phyloP scores from a whole-genome alignment of 1,140 invertebrate genomes.

The Onthophagus taurus region DNA sequence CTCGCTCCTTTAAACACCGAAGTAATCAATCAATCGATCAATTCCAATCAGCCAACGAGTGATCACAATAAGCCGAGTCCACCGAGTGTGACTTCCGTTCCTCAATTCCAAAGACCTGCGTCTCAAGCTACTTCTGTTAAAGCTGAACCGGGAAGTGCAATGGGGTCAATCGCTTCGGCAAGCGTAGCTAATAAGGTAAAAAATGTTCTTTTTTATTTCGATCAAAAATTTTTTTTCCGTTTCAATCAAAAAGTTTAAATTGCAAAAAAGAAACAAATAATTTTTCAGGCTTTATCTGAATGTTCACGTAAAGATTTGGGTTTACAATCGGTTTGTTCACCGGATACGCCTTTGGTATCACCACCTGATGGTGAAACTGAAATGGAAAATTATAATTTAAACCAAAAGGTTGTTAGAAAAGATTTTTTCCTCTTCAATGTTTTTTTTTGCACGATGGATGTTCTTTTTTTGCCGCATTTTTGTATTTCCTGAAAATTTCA shows the following conservation, averaged over 20 bases:
- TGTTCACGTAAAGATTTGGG: conserved; percentile 45
- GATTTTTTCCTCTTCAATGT: too few species aligned
- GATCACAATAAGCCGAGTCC: conserved; percentile 16
- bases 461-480: too few species aligned
- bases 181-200: conserved; percentile 36
- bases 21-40: conserved; percentile 4
- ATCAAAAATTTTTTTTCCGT: too few species aligned
- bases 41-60: background rate
- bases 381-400: conserved; percentile 28
- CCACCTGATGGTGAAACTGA: conserved; percentile 30
- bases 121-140: conserved; percentile 53
- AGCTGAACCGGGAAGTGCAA: conserved; percentile 49
- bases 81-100: conserved; percentile 3
- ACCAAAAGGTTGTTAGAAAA: conserved; percentile 31
- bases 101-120: conserved; percentile 39
- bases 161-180: conserved; percentile 40
- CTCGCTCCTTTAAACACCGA: conserved; percentile 12
- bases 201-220: background rate
- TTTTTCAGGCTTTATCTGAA: conserved; percentile 30
- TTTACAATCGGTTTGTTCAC: conserved; percentile 37
- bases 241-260: too few species aligned
- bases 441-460: too few species aligned
- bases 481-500: too few species aligned
- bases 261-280: too few species aligned
- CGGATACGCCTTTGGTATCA: conserved; percentile 33